Evolutionary conservation across 2,113 vertebrate genomes (phyloP).

Genomic region (Anhinga anhinga): DNA sequence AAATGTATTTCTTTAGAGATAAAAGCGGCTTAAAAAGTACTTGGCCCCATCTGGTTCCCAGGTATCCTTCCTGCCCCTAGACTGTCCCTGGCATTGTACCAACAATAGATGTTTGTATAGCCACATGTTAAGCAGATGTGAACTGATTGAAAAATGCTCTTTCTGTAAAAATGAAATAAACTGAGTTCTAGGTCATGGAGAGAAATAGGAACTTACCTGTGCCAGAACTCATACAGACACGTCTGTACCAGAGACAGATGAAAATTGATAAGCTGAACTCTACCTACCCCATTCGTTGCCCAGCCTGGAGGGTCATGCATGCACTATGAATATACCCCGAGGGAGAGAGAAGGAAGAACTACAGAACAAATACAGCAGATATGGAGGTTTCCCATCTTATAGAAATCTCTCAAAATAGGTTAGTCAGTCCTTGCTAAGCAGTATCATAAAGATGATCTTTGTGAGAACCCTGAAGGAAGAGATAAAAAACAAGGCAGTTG

Average conservation of each 20-base stretch:
- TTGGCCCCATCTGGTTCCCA: background rate
- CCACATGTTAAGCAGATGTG: background rate
- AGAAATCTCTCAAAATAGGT: background rate
- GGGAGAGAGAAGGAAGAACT: background rate
- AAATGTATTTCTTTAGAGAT: background rate
- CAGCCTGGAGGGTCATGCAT: background rate
- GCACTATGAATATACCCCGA: background rate
- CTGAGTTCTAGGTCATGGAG: background rate
- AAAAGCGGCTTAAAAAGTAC: background rate
- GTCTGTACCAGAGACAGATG: background rate
- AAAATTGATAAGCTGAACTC: background rate
- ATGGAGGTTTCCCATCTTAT: background rate
- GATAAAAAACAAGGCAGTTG: background rate
- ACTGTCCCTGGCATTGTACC: background rate
- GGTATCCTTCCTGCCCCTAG: background rate
- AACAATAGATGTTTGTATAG: background rate
- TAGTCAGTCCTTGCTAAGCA: background rate
- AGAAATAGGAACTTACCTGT: background rate
- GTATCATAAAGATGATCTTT: background rate
- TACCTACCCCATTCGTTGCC: accelerated
- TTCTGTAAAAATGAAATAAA: background rate
- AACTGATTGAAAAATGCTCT: background rate
- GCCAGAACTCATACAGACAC: background rate
- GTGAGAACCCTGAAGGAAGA: background rate
- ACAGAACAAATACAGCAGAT: background rate